Percentiles rank a stretch among this genome's conserved stretches.
Conservation (phyloP, 2,797 vertebrate genomes). For the Ceryle rudis region DNA sequence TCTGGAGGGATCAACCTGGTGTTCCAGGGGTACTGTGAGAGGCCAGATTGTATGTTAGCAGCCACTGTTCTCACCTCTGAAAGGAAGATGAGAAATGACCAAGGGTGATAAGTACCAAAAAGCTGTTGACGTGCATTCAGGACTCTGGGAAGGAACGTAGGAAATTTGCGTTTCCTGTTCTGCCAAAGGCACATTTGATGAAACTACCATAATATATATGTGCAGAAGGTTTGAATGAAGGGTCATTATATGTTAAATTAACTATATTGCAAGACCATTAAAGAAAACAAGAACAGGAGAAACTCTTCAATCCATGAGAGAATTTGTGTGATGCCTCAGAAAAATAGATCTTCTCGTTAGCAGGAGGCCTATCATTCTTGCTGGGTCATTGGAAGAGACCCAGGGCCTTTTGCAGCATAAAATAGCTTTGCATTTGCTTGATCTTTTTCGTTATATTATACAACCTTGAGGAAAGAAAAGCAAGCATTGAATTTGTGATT, state of each 20-base stretch:
- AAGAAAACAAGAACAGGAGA: conserved; percentile 61
- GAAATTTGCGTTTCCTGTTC: conserved; percentile 46
- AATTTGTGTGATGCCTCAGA: conserved; percentile 49
- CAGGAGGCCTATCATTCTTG: conserved; percentile 55
- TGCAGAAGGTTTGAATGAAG: conserved; percentile 52
- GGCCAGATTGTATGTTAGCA: not conserved
- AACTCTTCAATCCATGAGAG: conserved; percentile 40
- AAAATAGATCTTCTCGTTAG: conserved; percentile 37
- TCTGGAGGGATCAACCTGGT: not conserved
- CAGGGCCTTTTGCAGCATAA: conserved; percentile 28
- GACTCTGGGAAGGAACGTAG: not conserved
- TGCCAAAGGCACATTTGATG: conserved; percentile 2
- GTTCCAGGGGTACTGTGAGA: not conserved
- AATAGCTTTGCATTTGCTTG: conserved; percentile 56
- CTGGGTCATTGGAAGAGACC: not conserved
- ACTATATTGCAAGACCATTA: conserved; percentile 33
- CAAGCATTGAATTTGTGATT: conserved; percentile 58
- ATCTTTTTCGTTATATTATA: conserved; percentile 55
- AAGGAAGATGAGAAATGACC: not conserved
- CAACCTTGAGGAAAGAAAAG: conserved; percentile 71
- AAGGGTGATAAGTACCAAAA: not conserved
- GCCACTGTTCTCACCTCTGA: not conserved
- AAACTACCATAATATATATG: not conserved
- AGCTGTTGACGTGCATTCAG: conserved; percentile 18
- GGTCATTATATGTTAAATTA: conserved; percentile 49